Base-by-base conservation (phyloP, 2,888 invertebrate genomes). In the Polymixis lichenea region DNA sequence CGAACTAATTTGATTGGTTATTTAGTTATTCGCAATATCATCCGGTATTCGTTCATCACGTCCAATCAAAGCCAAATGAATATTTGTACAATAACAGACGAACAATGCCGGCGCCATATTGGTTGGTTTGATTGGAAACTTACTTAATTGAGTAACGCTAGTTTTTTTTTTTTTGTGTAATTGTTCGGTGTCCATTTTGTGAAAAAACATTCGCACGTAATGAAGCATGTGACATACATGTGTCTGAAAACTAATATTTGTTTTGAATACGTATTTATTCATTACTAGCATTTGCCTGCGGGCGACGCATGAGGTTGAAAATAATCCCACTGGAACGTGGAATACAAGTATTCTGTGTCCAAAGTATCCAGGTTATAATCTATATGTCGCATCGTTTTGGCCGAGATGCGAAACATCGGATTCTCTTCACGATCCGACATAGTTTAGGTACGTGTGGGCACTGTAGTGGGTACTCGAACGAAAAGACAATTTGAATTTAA, bases 1-100 rank as follows among this genome's bases (percentile, higher is more conserved):
- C 28, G 22, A 62, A 72, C 17, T 69, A 60, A 74, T 77, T 77
- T 71, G 73, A 73, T 84, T 84, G 43, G 56, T 25, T 65, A 67
- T 80, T 83, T 66, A 76, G 76, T 76, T 76, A 68, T 72, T 83
- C n/a, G 56, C 58, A 80, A 74, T 69, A 68, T 53, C 25, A 25
- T 49, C 15, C 38, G 46, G 55, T 61, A 72, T 82, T 61, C 46
- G 49, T 77, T 70, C 67, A 73, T 73, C 70, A 58, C 49, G 13
- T 72, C 58, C 75, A 71, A 75, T 80, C 58, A 80, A 77, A 71
- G 11, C 64, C n/a, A 65, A 79, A 83, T 80, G 51, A 62, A 77
- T 83, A 53, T 71, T 73, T 73, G 55, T 22, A 55, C 73, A 81
- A 74, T 74, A 81, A 72, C 64, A 55, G 32, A 13, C 65, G 22